Conservation (phyloP, 2,113 vertebrate species). For the Malaclemys terrapin region DNA sequence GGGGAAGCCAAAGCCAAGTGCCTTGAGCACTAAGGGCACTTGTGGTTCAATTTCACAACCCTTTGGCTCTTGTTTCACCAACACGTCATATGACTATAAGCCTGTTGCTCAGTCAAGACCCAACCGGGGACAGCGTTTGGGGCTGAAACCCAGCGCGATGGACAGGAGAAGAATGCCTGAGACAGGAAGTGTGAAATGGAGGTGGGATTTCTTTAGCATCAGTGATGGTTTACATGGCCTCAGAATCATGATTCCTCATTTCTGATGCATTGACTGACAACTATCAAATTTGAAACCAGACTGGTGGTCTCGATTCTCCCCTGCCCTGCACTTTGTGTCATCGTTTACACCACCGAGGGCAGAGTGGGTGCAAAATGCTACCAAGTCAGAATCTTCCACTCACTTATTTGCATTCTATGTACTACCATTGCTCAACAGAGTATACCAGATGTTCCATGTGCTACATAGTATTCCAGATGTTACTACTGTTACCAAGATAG, state of each 20-base stretch:
- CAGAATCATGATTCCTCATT: neutral
- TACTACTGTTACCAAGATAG: neutral
- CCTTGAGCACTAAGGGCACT: neutral
- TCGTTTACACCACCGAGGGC: neutral
- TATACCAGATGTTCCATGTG: neutral
- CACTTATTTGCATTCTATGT: neutral
- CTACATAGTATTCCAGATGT: neutral
- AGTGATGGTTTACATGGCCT: neutral
- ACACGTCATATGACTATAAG: neutral
- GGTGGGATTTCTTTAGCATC: neutral
- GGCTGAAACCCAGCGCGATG: fast-evolving
- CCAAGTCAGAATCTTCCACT: neutral
- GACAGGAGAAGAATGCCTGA: neutral
- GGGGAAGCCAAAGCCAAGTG: neutral
- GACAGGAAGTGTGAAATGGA: neutral
- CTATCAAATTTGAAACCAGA: neutral
- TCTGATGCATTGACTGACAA: neutral
- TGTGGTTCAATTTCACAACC: neutral
- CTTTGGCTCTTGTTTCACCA: neutral
- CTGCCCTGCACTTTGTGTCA: neutral
- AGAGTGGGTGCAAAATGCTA: neutral
- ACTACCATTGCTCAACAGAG: neutral
- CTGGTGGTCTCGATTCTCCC: neutral
- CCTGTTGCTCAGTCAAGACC: neutral
- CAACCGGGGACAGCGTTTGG: neutral